These are phyloP conservation scores for Ormyrus labotus DNA, from an alignment of 2,888 invertebrate genomes.

Conservation along the genomic window DNA sequence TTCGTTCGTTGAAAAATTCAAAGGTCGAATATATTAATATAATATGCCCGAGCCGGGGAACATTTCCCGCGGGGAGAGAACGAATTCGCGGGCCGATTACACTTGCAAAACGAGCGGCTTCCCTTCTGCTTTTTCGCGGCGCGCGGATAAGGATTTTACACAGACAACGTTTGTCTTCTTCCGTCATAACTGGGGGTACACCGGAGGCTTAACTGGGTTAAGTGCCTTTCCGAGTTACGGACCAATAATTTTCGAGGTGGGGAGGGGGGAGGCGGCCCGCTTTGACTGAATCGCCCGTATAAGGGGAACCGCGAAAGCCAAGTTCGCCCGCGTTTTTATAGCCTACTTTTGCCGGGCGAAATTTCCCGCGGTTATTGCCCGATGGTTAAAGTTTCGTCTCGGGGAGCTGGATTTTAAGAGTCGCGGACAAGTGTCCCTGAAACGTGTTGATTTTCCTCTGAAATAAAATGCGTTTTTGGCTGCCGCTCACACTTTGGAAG, in stretches of 20 bases:
- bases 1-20: constrained; percentile 10
- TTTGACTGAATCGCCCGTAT: not conserved
- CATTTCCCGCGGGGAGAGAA: not conserved
- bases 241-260: constrained; percentile 62
- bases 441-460: too few relatives aligned
- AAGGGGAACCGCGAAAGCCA: constrained; percentile 39
- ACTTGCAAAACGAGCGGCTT: constrained; percentile 37
- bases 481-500: too few relatives aligned
- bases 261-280: constrained; percentile 12
- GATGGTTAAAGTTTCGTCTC: not conserved
- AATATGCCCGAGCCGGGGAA: not conserved
- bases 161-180: constrained; percentile 49
- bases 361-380: constrained; percentile 18
- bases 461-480: too few relatives aligned
- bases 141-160: constrained; percentile 27
- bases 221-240: constrained; percentile 61
- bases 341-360: constrained; percentile 21
- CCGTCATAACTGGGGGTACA: constrained; percentile 41
- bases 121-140: not conserved
- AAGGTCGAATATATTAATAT: constrained; percentile 44
- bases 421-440: not conserved
- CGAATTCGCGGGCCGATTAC: constrained; percentile 22
- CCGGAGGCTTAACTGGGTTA: constrained; percentile 59
- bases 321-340: constrained; percentile 53
- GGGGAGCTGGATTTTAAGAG: not conserved